A percentile compares a stretch with the other conserved stretches of the same genome.
These are phyloP conservation scores for Tetranychus truncatus DNA, from an alignment of 2,888 invertebrate genomes.

Conservation along the genomic window DNA sequence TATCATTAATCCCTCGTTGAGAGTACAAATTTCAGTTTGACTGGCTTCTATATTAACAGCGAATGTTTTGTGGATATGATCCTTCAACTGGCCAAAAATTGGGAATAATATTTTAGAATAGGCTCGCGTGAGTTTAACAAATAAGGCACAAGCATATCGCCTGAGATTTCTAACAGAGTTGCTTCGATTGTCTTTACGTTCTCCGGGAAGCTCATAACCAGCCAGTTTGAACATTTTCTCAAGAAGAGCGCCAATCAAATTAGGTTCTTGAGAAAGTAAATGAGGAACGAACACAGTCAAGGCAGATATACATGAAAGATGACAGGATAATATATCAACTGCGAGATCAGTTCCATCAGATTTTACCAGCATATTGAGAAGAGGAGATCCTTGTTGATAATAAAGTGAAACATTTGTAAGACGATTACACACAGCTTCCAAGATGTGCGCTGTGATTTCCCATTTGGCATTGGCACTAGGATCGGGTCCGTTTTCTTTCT, in stretches of 20 bases:
- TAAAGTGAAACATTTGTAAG: slow-evolving; percentile 4
- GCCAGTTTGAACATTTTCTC: slow-evolving; percentile 32
- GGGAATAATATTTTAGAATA: slow-evolving; percentile 57
- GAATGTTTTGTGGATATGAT: slow-evolving; percentile 8
- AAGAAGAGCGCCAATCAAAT: slow-evolving; percentile 15
- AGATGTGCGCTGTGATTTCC: slow-evolving; percentile 16
- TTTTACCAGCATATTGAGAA: background rate
- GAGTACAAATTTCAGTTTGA: slow-evolving; percentile 59
- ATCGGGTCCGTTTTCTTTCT: background rate
- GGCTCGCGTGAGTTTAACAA: slow-evolving; percentile 72
- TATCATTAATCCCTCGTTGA: slow-evolving; percentile 38
- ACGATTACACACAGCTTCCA: slow-evolving; percentile 19
- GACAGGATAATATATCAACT: slow-evolving; percentile 58
- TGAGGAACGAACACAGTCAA: slow-evolving; percentile 74
- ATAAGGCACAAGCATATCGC: slow-evolving; percentile 67
- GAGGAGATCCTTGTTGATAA: background rate
- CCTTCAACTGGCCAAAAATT: slow-evolving; percentile 12
- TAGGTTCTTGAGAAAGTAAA: slow-evolving; percentile 27
- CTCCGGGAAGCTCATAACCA: slow-evolving; percentile 49
- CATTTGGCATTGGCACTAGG: slow-evolving; percentile 4
- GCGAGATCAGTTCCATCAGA: slow-evolving; percentile 35
- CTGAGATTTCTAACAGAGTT: slow-evolving; percentile 61
- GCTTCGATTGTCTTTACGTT: slow-evolving; percentile 47
- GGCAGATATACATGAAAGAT: slow-evolving; percentile 77
- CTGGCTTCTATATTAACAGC: slow-evolving; percentile 42